These are phyloP conservation scores for Sebastes trivittatus DNA, from an alignment of 2,797 vertebrate genomes.

Conservation along the genomic window DNA sequence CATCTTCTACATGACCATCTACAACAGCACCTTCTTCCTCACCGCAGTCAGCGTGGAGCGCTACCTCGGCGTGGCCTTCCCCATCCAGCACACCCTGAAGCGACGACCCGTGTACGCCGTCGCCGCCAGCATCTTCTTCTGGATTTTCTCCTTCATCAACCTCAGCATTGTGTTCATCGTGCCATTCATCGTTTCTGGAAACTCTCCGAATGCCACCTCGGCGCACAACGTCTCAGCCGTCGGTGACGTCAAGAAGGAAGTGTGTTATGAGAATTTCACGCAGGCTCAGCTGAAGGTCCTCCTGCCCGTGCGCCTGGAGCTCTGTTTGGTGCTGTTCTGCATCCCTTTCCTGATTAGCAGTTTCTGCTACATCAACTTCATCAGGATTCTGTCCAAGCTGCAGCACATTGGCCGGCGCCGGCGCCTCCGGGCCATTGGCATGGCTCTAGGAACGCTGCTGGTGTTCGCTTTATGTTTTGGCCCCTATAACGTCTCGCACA, in stretches of 20 bases:
- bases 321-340: constrained; percentile 88
- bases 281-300: constrained; percentile 76
- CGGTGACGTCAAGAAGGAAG: rapidly evolving
- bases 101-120: constrained; percentile 81
- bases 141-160: constrained; percentile 77
- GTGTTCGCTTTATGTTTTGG: constrained; percentile 90
- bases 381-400: constrained; percentile 83
- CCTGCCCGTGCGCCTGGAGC: constrained; percentile 87
- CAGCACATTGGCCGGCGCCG: constrained; percentile 82
- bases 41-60: constrained; percentile 86
- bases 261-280: constrained; percentile 87
- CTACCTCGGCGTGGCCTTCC: constrained; percentile 86
- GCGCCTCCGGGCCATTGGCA: constrained; percentile 85
- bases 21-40: constrained; percentile 86
- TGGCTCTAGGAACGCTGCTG: constrained; percentile 87
- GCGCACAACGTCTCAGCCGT: rapidly evolving
- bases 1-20: constrained; percentile 88
- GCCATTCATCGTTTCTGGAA: constrained; percentile 60
- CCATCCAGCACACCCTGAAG: constrained; percentile 82
- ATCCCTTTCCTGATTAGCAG: constrained; percentile 86
- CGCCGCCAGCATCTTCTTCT: constrained; percentile 82
- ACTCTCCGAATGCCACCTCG: neutral
- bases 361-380: constrained; percentile 91
- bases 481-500: constrained; percentile 90
- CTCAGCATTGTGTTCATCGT: constrained; percentile 84